Evolutionary conservation across 2,113 vertebrate species (phyloP), one percentile per base, ranked within the genome.

Genomic region (Malurus melanocephalus): DNA sequence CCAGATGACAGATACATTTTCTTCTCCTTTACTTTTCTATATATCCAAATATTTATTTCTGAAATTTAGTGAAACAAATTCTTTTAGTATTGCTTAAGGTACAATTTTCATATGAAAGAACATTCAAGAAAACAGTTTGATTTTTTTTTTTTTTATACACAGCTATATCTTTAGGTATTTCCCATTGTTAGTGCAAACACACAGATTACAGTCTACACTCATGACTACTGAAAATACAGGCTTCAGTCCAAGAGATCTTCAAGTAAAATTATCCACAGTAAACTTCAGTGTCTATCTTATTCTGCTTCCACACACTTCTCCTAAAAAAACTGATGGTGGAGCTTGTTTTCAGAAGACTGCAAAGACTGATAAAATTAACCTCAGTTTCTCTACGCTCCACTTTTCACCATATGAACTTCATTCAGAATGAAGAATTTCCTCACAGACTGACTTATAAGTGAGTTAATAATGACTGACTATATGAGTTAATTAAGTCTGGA

Each of bases 361-460:
- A 0, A 75, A 69, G n/a, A 35, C 42, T 35, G 5, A n/a, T 2
- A 5, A 19, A n/a, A 6, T 33, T 33, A 35, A 52, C 9, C 48
- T 46, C 9, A 33, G 6, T 9, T 64, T n/a, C 13, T n/a, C 2
- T 72, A 5, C 1, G 0, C 80, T 61, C 33, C 33, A 20, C 18
- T 62, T 74, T 74, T 71, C 16, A 7, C 23, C 6, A 5, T 20
- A 9, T 3, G 26, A 56, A n/a, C 23, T 66, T 52, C 9, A 66
- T 32, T 78, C 33, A 62, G 11, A 88, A 67, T 11, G 6, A 46
- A 16, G 16, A 43, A 78, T 51, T 81, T 74, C 8, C 33, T 78
- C 71, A 17, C 17, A 55, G 26, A 32, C 2, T 15, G 22, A 33
- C 8, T 56, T 61, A 66, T n/a, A n/a, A n/a, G n/a, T n/a, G n/a